Percentiles rank a stretch among this genome's conserved stretches.
These are phyloP conservation scores for Oconnorella tubifera DNA, from an alignment of 2,888 invertebrate species.

Conservation along the genomic window DNA sequence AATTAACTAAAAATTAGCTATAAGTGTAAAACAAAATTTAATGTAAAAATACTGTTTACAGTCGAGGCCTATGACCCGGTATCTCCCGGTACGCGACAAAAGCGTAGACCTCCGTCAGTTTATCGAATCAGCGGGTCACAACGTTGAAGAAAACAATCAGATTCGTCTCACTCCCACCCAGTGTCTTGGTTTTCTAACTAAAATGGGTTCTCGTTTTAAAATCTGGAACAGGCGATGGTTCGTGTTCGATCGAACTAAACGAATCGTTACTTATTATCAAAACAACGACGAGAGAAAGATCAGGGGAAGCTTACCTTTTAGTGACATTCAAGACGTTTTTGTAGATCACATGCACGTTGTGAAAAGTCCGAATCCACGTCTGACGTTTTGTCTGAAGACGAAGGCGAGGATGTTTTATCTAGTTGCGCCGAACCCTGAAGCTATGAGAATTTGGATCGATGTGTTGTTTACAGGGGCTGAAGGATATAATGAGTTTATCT, in stretches of 20 bases:
- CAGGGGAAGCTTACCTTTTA: constrained; percentile 66
- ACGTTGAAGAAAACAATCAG: constrained; percentile 79
- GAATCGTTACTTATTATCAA: constrained; percentile 82
- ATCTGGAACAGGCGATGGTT: constrained; percentile 96
- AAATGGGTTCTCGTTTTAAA: constrained; percentile 66
- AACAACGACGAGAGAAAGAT: constrained; percentile 52
- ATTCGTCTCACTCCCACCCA: constrained; percentile 72
- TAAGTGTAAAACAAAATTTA: too few species aligned
- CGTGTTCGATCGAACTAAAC: constrained; percentile 84
- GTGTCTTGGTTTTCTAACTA: constrained; percentile 86
- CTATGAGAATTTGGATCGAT: constrained; percentile 95
- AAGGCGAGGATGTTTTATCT: constrained; percentile 82
- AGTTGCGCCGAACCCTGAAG: constrained; percentile 88
- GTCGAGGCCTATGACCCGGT: constrained; percentile 74
- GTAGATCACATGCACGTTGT: constrained; percentile 84
- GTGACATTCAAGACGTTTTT: constrained; percentile 96
- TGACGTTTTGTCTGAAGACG: constrained; percentile 92
- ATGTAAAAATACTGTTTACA: too few species aligned
- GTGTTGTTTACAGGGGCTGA: constrained; percentile 88
- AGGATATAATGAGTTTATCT: constrained; percentile 69
- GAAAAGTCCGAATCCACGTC: constrained; percentile 82
- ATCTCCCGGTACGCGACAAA: constrained; percentile 83
- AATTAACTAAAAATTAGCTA: too few species aligned
- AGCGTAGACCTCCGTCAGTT: constrained; percentile 80
- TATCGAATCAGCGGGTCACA: constrained; percentile 90